A percentile compares a stretch with the other conserved stretches of the same genome.
These are phyloP conservation scores for Pemphredon lugubris DNA, from an alignment of 2,888 invertebrate species.

Conservation along the genomic window DNA sequence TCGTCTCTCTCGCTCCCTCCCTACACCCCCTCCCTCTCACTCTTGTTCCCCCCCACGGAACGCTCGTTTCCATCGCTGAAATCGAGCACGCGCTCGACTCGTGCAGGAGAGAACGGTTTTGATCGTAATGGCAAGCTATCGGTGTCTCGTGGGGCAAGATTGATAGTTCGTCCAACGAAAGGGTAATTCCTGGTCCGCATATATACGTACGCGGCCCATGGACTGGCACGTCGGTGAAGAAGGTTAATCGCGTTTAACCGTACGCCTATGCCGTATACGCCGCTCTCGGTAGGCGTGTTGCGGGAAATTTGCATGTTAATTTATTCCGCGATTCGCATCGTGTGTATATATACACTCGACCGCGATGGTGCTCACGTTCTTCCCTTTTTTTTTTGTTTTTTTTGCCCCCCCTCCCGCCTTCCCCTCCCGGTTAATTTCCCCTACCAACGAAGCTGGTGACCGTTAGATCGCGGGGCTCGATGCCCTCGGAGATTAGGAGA, in stretches of 20 bases:
- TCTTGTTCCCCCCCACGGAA: too few species aligned
- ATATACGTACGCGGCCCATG: slow-evolving; percentile 28
- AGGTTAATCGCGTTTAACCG: slow-evolving; percentile 69
- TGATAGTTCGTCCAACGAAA: slow-evolving; percentile 75
- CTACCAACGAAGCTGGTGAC: background rate
- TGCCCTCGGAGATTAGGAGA: too few species aligned
- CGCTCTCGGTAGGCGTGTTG: slow-evolving; percentile 59
- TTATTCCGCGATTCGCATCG: slow-evolving; percentile 61
- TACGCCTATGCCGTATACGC: slow-evolving; percentile 46
- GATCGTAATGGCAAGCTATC: slow-evolving; percentile 72
- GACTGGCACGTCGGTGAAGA: slow-evolving; percentile 54
- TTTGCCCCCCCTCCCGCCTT: too few species aligned
- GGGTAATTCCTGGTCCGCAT: slow-evolving; percentile 68
- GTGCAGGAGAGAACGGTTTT: slow-evolving; percentile 32
- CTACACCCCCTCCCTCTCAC: too few species aligned
- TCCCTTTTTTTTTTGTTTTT: slow-evolving; percentile 7
- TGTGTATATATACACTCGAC: background rate
- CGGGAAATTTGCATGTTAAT: slow-evolving; percentile 70
- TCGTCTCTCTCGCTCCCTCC: background rate
- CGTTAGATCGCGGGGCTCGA: background rate
- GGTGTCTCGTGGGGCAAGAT: slow-evolving; percentile 71
- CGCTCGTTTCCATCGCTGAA: slow-evolving; percentile 2
- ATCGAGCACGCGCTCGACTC: slow-evolving; percentile 24
- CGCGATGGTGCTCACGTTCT: slow-evolving; percentile 23
- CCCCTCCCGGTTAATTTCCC: background rate